These are phyloP conservation scores for Pimephales promelas DNA, from an alignment of 2,113 vertebrate species.

Conservation along the genomic window DNA sequence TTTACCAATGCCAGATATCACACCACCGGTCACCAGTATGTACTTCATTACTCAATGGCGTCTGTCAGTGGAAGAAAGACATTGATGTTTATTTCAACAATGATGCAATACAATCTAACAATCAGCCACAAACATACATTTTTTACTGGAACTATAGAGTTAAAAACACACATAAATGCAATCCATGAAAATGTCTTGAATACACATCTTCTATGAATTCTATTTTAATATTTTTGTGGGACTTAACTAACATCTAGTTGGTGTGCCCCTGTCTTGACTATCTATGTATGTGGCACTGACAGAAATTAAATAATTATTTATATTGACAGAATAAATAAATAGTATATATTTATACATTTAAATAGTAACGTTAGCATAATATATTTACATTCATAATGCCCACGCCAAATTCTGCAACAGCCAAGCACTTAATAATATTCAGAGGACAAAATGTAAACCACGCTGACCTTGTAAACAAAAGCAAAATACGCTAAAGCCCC, in stretches of 20 bases:
- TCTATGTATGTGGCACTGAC: not conserved
- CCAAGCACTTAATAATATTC: not conserved
- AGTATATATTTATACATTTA: not conserved
- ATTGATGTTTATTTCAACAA: not conserved
- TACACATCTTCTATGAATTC: not conserved
- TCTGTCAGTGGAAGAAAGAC: not conserved
- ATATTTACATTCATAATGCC: not conserved
- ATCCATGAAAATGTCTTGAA: not conserved
- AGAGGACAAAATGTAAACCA: not conserved
- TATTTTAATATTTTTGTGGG: not conserved
- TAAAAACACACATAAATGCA: not conserved
- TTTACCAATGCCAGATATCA: slow-evolving; percentile 96
- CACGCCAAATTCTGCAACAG: not conserved
- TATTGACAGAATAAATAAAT: not conserved
- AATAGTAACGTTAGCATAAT: not conserved
- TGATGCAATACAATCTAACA: not conserved
- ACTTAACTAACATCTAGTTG: too few relatives aligned
- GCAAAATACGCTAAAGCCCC: not conserved
- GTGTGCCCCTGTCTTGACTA: not conserved
- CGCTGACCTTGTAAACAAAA: slow-evolving; percentile 30
- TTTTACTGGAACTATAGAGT: not conserved
- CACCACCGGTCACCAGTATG: slow-evolving; percentile 94
- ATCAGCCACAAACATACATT: not conserved
- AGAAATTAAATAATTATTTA: not conserved
- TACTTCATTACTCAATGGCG: slow-evolving; percentile 85